Base-by-base conservation (phyloP, 2,888 invertebrate species). In the Heliconius aoede region DNA sequence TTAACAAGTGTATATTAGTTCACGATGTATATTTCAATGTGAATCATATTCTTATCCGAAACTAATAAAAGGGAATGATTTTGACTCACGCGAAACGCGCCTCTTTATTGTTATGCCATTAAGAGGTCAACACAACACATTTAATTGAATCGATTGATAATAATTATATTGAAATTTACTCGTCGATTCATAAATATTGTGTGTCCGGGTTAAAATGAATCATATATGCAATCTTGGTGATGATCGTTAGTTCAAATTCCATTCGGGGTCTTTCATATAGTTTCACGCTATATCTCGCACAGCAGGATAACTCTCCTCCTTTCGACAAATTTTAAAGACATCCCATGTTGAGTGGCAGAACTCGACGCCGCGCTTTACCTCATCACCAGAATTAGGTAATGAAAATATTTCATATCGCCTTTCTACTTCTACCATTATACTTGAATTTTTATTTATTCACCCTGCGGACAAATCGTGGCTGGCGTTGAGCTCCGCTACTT, bases 21-120 rank as follows among this genome's bases (percentile, higher is more conserved):
- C 9, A 30, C 28, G 28, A 62, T 28, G 15, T 11, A 64, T n/a
- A 46, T 46, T 0, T 46, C 8, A 24, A 13, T n/a, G 26, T 65
- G 65, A 65, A 24, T 65, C 65, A 65, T 15, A 8, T 65, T 65
- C 65, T 65, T 40, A 65, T 65, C 65, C 24, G 15, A 40, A 40
- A 40, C n/a, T 8, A 40, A 65, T 65, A 40, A 65, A 30, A 62
- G 18, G 18, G 15, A 65, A 65, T 15, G 7, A 65, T 26, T 40
- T 65, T 65, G 65, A 40, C 24, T 65, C 65, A 65, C 24, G 36
- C 24, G 40, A 40, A 64, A 24, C 65, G 36, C 65, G 65, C 24
- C 36, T 65, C 13, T 40, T 26, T 60, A 60, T 26, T 26, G 26
- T 15, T 26, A 60, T 60, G 60, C 26, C 2, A 60, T 60, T 60